These are phyloP conservation scores for Limosa lapponica DNA, from an alignment of 2,797 vertebrate genomes.

Conservation along the genomic window DNA sequence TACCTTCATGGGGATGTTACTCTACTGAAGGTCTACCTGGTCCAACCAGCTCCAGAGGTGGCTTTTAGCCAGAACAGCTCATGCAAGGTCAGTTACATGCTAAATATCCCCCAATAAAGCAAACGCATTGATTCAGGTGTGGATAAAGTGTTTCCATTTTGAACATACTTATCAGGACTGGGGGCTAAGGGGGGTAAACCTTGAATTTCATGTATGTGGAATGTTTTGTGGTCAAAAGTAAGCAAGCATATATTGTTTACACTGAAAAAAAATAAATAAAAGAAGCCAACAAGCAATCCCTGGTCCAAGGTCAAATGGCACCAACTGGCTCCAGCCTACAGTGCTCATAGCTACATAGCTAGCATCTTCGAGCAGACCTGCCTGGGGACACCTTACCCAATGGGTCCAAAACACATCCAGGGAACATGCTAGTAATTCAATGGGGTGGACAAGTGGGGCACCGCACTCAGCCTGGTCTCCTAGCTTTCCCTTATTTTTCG, in stretches of 20 bases:
- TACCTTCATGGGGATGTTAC: background rate
- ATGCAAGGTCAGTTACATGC: background rate
- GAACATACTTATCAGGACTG: background rate
- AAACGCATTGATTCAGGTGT: background rate
- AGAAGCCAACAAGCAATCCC: background rate
- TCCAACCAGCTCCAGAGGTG: background rate
- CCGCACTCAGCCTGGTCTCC: rapidly evolving
- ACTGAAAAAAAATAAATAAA: background rate
- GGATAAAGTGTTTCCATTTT: background rate
- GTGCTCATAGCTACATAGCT: background rate
- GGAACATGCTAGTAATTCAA: background rate
- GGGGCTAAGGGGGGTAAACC: no score
- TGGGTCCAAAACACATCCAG: background rate
- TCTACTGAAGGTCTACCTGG: background rate
- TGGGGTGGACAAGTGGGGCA: background rate
- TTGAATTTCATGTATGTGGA: background rate
- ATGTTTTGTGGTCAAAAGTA: background rate
- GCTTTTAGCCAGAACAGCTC: background rate
- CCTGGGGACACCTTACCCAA: background rate
- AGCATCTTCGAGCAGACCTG: rapidly evolving
- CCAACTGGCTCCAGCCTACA: background rate
- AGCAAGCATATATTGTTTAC: background rate
- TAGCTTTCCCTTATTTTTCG: background rate
- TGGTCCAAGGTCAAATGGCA: background rate
- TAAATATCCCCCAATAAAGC: background rate